These are phyloP conservation scores for Microchirus variegatus DNA, from an alignment of 2,797 vertebrate genomes.

Conservation along the genomic window DNA sequence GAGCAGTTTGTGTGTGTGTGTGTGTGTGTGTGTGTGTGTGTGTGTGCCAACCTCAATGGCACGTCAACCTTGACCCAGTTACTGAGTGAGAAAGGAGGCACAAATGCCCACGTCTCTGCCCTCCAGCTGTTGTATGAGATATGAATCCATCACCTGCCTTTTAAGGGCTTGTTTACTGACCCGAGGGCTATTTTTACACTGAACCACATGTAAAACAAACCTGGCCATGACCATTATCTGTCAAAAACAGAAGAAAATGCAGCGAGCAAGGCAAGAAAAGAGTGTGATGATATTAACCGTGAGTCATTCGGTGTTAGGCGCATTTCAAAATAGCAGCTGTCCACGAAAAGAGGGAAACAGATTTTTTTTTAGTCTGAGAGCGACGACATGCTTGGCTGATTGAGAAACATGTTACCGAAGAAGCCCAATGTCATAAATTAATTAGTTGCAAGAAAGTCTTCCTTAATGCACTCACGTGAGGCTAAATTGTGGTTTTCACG, in stretches of 20 bases:
- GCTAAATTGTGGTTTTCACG: too few relatives aligned
- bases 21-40: slow-evolving; percentile 14
- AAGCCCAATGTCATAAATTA: too few relatives aligned
- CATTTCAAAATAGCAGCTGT: too few relatives aligned
- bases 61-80: slow-evolving; percentile 74
- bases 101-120: slow-evolving; percentile 7
- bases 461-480: too few relatives aligned
- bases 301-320: too few relatives aligned
- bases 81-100: slow-evolving; percentile 36
- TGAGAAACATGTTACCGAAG: too few relatives aligned
- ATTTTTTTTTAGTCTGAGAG: too few relatives aligned
- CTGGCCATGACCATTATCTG: not conserved
- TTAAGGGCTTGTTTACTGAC: slow-evolving; percentile 56
- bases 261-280: too few relatives aligned
- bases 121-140: slow-evolving; percentile 67
- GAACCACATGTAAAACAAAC: slow-evolving; percentile 44
- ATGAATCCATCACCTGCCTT: slow-evolving; percentile 53
- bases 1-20: slow-evolving; percentile 28
- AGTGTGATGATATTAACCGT: too few relatives aligned
- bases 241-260: not conserved
- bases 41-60: slow-evolving; percentile 45
- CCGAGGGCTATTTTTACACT: slow-evolving; percentile 52
- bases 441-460: too few relatives aligned
- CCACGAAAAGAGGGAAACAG: too few relatives aligned
- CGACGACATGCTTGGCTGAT: too few relatives aligned